Evolutionary conservation across 2,888 invertebrate genomes (phyloP), one percentile per base, ranked within the genome.

Genomic region (Salticus scenicus): DNA sequence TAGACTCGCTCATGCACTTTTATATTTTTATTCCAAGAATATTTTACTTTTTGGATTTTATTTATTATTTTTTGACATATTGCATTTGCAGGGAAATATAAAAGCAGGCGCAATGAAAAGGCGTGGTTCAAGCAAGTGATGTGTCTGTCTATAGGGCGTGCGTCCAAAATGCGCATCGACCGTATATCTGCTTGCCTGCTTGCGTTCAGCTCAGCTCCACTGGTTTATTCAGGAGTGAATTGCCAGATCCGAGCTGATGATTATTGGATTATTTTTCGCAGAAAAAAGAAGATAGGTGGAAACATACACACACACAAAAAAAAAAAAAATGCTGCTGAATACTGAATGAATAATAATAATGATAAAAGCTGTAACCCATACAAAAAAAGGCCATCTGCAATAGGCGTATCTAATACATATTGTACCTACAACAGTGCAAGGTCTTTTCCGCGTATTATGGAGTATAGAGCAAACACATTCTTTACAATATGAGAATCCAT

Each of bases 401-500:
- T 77, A 77, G 83, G 63, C 67, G 57, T 84, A 72, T 37, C 83
- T 84, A 84, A 83, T 83, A 77, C 77, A 83, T 83, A 83, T 77
- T 83, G 72, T 72, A 77, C 66, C 66, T 66, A 84, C 77, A 76
- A 76, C 31, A 77, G 64, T 69, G 66, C 47, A 47, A 73, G 77
- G 57, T 33, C 77, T 84, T 76, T 78, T 75, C 64, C 42, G 42
- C 63, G 71, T 83, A 71, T 77, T 77, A 73, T 73, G 66, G 77
- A 72, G 76, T 63, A 67, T 57, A 77, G 57, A 67, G 72, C 83
- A 84, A 77, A 83, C 83, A 76, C 77, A 84, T 84, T 77, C 83
- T 84, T 84, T 66, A 84, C 77, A 77, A 84, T 84, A 77, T 77
- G 83, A 84, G 77, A 84, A 84, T 84, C 83, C 83, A 84, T 84